Base-by-base conservation (phyloP, 2,113 vertebrate genomes). In the Bubo scandiacus region DNA sequence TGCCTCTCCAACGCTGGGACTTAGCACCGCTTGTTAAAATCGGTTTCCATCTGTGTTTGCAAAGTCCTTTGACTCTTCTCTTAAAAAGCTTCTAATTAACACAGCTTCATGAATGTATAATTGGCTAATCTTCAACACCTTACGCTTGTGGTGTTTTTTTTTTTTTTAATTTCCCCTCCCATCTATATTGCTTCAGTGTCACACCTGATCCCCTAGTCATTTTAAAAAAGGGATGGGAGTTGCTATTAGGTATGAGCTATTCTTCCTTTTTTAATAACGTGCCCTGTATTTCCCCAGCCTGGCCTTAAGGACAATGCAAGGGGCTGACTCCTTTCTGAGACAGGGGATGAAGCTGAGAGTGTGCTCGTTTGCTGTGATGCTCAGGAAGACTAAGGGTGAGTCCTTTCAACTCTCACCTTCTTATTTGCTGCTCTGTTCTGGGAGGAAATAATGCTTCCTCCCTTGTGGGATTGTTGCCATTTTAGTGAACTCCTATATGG, bases 81-180 rank as follows among this genome's bases (percentile, higher is more conserved):
- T 77, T 94, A 74, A 95, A 96, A 95, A 73, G 21, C 57, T 43
- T 68, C 78, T 94, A 94, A 90, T 96, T 94, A 96, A 79, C 78
- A 61, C 36, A 80, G 73, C 34, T 36, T 81, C 54, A 58, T 87
- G 82, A 49, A 68, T 34, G 27, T 70, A 36, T 80, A 83, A 94
- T 61, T 82, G 68, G 34, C 74, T 80, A 70, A 89, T 86, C 43
- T 23, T 75, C 40, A 63, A 27, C 57, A 95, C 61, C 54, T 71
- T 40, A 6, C 9, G 27, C 15, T 21, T 58, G 38, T 55, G 47
- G 15, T 4, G 63, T 79, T 61, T 25, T 30, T 72, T 51, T 58
- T 61, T 26, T 30, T 72, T 51, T 58, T 12, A 10, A 22, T 61
- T 86, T 66, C 13, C 16, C 29, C 30, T 87, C 52, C 54, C 42